Conservation (phyloP, 2,888 invertebrate genomes). For the Linyphia triangularis region DNA sequence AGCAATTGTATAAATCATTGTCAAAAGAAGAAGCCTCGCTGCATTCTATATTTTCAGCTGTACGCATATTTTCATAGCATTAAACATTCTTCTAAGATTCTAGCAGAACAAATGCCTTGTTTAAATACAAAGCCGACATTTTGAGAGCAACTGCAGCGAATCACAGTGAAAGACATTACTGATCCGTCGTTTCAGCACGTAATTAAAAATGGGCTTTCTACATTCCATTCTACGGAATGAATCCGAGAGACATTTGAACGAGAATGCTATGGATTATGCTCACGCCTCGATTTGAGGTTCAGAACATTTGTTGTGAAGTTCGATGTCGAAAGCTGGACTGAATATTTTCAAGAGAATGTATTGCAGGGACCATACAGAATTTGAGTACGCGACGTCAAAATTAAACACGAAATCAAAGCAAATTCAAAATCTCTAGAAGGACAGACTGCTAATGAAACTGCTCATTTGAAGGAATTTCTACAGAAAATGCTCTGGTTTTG, state of each 20-base stretch:
- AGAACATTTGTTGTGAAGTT: neutral
- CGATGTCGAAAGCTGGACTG: neutral
- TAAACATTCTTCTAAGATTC: neutral
- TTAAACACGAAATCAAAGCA: no score
- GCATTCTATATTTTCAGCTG: neutral
- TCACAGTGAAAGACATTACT: conserved; percentile 9
- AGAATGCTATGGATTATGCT: conserved; percentile 10
- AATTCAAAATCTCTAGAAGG: no score
- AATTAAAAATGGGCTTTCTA: conserved; percentile 49
- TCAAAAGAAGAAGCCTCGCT: neutral
- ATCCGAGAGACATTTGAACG: conserved; percentile 18
- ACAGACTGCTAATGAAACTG: no score
- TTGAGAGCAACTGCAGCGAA: neutral
- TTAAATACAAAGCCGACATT: conserved; percentile 19
- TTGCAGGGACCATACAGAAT: neutral
- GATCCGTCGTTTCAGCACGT: neutral
- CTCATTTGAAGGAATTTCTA: no score
- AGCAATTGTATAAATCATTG: conserved; percentile 8
- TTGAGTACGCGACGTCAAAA: no score
- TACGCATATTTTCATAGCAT: neutral
- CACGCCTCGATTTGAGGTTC: neutral
- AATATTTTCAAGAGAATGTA: neutral
- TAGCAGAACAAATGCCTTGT: conserved; percentile 16
- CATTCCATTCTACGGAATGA: conserved; percentile 38
- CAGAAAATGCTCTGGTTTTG: no score